Evolutionary conservation across 2,888 invertebrate genomes (phyloP).

Genomic region (Mystacides longicornis): DNA sequence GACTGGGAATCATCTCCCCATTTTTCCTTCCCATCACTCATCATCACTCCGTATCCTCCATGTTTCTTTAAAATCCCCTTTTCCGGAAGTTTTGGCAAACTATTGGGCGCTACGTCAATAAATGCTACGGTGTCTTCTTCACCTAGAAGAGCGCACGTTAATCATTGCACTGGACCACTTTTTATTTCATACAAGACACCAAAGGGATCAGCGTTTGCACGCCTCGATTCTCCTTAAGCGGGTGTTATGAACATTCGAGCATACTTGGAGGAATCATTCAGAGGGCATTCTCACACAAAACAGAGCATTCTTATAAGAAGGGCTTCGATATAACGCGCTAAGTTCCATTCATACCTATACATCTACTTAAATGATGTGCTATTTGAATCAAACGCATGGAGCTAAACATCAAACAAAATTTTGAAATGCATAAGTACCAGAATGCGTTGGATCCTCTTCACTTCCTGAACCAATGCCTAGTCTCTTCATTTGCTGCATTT

Average conservation of each 20-base stretch:
- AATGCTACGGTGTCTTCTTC: conserved; percentile 76
- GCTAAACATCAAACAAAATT: too few relatives aligned
- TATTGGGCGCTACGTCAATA: conserved; percentile 72
- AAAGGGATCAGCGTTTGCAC: too few relatives aligned
- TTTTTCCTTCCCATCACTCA: conserved; percentile 62
- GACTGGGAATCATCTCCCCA: conserved; percentile 69
- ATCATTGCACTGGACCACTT: not conserved
- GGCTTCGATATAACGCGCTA: too few relatives aligned
- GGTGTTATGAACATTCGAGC: too few relatives aligned
- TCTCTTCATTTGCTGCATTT: conserved; percentile 68
- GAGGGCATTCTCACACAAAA: too few relatives aligned
- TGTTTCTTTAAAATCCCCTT: conserved; percentile 90
- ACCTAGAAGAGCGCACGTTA: conserved; percentile 36
- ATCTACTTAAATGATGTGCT: too few relatives aligned
- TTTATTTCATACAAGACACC: not conserved
- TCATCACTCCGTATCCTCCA: conserved; percentile 63
- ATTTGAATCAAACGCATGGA: too few relatives aligned
- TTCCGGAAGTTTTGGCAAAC: conserved; percentile 71
- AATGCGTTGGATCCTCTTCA: conserved; percentile 70
- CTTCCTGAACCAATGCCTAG: conserved; percentile 60
- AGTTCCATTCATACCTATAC: too few relatives aligned
- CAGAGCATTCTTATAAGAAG: too few relatives aligned
- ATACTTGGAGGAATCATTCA: too few relatives aligned
- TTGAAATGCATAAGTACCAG: conserved; percentile 48
- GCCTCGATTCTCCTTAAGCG: too few relatives aligned